A percentile compares a stretch with the other conserved stretches of the same genome.
Evolutionary conservation across 2,888 invertebrate genomes (phyloP).

Genomic region (Lingula anatina): DNA sequence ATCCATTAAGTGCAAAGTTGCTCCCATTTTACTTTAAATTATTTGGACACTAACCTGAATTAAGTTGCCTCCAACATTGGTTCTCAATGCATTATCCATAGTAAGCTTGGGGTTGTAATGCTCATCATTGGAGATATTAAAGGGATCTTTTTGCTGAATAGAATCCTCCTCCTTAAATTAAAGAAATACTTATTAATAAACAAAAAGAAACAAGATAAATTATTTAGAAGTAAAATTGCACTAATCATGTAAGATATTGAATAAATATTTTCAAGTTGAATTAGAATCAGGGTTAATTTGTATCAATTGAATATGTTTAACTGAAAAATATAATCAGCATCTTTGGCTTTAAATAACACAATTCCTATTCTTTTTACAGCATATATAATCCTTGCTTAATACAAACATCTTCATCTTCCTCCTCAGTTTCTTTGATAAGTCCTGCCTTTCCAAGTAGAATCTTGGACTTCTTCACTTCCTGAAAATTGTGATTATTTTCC

Average conservation of each 20-base stretch:
- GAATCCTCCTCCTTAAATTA: constrained; percentile 17
- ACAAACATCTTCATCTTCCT: constrained; percentile 27
- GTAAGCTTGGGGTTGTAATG: constrained; percentile 72
- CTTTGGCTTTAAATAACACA: no score
- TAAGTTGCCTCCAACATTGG: constrained; percentile 72
- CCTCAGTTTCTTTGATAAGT: constrained; percentile 83
- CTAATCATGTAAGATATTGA: background rate
- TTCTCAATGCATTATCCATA: constrained; percentile 50
- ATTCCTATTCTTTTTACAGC: no score
- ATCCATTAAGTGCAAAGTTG: no score
- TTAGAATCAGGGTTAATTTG: no score
- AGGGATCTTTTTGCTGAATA: constrained; percentile 75
- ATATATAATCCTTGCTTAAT: no score
- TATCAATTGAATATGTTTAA: no score
- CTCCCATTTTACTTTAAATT: no score
- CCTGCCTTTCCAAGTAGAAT: constrained; percentile 90
- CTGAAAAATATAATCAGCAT: no score
- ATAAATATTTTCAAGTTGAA: background rate
- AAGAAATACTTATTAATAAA: background rate
- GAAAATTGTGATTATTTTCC: constrained; percentile 1
- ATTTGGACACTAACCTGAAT: constrained; percentile 57
- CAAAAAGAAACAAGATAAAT: background rate
- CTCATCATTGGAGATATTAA: constrained; percentile 97
- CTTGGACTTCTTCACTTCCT: constrained; percentile 51
- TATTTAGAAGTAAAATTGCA: background rate